phyloP scores from a whole-genome alignment of 2,888 invertebrate genomes.

The Deroplatys truncata region DNA sequence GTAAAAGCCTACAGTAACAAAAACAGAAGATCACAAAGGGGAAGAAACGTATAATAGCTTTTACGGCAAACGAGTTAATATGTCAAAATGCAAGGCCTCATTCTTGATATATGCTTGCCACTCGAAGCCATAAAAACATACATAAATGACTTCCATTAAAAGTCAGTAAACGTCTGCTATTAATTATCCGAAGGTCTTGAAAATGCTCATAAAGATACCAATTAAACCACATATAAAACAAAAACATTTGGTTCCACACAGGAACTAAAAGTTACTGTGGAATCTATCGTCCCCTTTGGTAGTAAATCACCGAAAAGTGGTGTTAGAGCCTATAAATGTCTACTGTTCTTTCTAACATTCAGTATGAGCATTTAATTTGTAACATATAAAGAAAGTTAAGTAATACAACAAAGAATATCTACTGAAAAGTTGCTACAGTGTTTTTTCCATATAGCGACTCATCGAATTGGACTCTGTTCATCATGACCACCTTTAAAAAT shows the following conservation, averaged over 20 bases:
- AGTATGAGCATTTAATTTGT: background rate
- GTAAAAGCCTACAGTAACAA: background rate
- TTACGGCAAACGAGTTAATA: background rate
- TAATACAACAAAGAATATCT: too few relatives aligned
- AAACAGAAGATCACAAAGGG: background rate
- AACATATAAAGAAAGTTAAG: background rate
- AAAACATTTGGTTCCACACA: background rate
- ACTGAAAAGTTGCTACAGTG: too few relatives aligned
- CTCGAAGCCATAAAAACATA: background rate
- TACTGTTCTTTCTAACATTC: background rate
- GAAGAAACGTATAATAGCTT: background rate
- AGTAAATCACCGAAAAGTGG: background rate
- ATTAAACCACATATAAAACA: background rate
- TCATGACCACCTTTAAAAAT: too few relatives aligned
- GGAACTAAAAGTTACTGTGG: background rate
- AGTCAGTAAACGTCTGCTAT: background rate
- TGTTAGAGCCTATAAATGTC: background rate
- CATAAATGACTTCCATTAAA: background rate
- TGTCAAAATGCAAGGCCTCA: background rate
- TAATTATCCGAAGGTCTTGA: background rate
- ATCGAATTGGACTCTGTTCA: too few relatives aligned
- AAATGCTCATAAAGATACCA: background rate
- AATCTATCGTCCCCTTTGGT: background rate
- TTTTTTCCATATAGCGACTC: too few relatives aligned
- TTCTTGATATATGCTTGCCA: background rate